Percentiles rank a stretch among this genome's conserved stretches.
Evolutionary conservation across 2,113 vertebrate genomes (phyloP).

Genomic region (Melanerpes aurifrons): DNA sequence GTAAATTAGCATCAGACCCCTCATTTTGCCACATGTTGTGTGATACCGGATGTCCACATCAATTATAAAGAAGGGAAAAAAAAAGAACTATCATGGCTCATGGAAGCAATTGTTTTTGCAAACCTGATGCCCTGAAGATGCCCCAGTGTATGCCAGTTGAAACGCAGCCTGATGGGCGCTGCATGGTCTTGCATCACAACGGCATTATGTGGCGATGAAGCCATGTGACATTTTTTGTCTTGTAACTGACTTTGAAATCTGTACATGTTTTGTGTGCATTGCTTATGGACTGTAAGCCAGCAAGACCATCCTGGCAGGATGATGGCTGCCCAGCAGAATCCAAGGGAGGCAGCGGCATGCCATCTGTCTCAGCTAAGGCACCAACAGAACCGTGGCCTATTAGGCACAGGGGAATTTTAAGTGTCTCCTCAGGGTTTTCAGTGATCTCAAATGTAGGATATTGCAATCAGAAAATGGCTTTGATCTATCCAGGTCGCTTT

Average conservation of each 20-base stretch:
- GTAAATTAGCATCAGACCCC: background rate
- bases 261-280: background rate
- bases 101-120: background rate
- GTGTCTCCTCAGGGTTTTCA: background rate
- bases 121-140: background rate
- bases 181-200: background rate
- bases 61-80: background rate
- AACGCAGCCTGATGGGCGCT: background rate
- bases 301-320: background rate
- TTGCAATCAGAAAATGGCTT: background rate
- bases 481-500: background rate
- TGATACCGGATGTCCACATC: background rate
- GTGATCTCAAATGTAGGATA: background rate
- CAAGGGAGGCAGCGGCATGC: background rate
- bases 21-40: background rate
- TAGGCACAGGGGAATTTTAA: background rate
- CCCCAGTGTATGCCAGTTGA: rapidly evolving
- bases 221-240: background rate
- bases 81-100: background rate
- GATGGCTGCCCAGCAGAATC: background rate
- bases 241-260: background rate
- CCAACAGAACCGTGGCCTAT: background rate
- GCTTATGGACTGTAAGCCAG: background rate
- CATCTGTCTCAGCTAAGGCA: constrained; percentile 14
- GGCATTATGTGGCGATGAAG: background rate